phyloP scores from a whole-genome alignment of 2,797 vertebrate species.

The Siniperca undulata region DNA sequence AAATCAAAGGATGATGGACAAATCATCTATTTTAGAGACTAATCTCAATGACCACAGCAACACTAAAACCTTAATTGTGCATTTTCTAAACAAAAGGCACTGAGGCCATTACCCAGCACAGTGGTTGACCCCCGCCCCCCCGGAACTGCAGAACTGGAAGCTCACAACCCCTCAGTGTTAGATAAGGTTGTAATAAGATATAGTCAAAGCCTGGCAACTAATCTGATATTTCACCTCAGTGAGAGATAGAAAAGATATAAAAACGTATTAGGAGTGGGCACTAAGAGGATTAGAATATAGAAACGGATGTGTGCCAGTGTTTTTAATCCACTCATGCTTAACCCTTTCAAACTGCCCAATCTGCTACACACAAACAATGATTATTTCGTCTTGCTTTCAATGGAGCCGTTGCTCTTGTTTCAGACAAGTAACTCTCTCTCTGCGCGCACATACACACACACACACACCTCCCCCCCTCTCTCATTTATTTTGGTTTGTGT shows the following conservation, averaged over 20 bases:
- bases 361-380: slow-evolving; percentile 76
- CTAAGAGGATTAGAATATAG: slow-evolving; percentile 89
- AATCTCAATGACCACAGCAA: slow-evolving; percentile 40
- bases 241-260: slow-evolving; percentile 87
- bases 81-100: slow-evolving; percentile 57
- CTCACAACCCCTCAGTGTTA: slow-evolving; percentile 72
- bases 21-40: slow-evolving; percentile 61
- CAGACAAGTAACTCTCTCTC: slow-evolving; percentile 37
- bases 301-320: slow-evolving; percentile 84
- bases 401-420: slow-evolving; percentile 60
- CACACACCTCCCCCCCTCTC: slow-evolving; percentile 17
- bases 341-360: slow-evolving; percentile 84
- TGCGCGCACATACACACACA: slow-evolving; percentile 18
- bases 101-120: slow-evolving; percentile 19
- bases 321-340: slow-evolving; percentile 87
- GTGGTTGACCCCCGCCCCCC: slow-evolving; percentile 36
- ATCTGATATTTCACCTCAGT: slow-evolving; percentile 88
- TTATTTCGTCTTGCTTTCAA: slow-evolving; percentile 70
- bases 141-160: slow-evolving; percentile 15
- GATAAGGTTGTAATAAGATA: slow-evolving; percentile 89
- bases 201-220: slow-evolving; percentile 85
- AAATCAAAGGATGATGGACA: slow-evolving; percentile 60
- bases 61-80: slow-evolving; percentile 45
- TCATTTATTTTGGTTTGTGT: slow-evolving; percentile 58
- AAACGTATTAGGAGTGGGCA: slow-evolving; percentile 86